These are phyloP conservation scores for Oriolus oriolus DNA, from an alignment of 2,113 vertebrate genomes.

Conservation along the genomic window DNA sequence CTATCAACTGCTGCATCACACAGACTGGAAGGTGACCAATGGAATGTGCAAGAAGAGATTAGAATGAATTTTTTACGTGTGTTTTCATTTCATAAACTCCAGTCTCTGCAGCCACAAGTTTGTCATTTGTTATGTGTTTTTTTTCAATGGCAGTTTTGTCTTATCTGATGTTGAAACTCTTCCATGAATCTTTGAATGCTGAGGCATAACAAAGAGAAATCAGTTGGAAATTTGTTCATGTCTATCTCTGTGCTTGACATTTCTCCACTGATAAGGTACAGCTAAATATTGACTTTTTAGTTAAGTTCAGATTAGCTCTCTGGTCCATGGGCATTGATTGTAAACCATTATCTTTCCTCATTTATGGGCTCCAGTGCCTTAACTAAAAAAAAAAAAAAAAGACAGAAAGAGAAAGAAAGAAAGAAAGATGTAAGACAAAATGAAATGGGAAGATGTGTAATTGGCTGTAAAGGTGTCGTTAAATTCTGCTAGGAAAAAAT, in stretches of 20 bases:
- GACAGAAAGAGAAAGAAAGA: background rate
- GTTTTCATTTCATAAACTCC: constrained; percentile 63
- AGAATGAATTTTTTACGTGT: constrained; percentile 43
- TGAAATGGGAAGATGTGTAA: background rate
- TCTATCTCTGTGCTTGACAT: constrained; percentile 72
- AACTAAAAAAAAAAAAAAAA: background rate
- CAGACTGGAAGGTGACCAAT: constrained; percentile 56
- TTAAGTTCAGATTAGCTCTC: constrained; percentile 69
- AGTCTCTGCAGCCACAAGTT: constrained; percentile 27
- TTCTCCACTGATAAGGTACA: constrained; percentile 70
- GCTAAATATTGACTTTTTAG: constrained; percentile 75
- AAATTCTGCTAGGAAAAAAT: constrained; percentile 2
- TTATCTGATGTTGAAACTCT: constrained; percentile 76
- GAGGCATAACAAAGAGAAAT: constrained; percentile 58
- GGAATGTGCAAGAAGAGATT: constrained; percentile 64
- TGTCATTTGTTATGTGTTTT: constrained; percentile 39
- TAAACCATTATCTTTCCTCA: constrained; percentile 61
- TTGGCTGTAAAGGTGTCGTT: background rate
- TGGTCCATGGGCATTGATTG: constrained; percentile 42
- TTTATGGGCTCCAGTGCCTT: background rate
- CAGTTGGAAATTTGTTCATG: constrained; percentile 63
- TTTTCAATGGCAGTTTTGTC: constrained; percentile 58
- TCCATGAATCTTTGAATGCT: constrained; percentile 58
- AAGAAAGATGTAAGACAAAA: background rate
- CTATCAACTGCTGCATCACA: constrained; percentile 55